A percentile compares a stretch with the other conserved stretches of the same genome.
phyloP scores from a whole-genome alignment of 2,888 invertebrate genomes.

The Andrena haemorrhoa region DNA sequence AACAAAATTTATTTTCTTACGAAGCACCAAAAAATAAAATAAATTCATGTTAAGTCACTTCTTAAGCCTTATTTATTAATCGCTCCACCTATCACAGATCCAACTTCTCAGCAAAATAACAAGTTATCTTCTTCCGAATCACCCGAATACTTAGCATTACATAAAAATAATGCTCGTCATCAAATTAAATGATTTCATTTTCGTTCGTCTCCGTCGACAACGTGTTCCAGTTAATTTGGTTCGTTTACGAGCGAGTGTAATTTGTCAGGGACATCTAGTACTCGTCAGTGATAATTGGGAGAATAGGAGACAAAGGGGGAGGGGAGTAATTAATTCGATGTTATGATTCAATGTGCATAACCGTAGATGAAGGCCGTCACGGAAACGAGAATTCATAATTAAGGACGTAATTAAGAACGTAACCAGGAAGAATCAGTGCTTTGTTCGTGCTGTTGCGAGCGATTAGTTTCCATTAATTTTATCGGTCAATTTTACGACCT shows the following conservation, averaged over 20 bases:
- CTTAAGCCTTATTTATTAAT: no score
- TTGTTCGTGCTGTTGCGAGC: not conserved
- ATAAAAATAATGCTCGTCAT: not conserved
- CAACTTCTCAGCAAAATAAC: no score
- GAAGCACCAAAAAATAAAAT: no score
- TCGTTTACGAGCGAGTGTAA: not conserved
- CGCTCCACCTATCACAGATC: no score
- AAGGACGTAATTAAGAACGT: constrained; percentile 17
- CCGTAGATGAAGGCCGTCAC: constrained; percentile 40
- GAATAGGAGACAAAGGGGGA: constrained; percentile 3
- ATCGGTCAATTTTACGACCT: not conserved
- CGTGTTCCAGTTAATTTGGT: not conserved
- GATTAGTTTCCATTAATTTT: not conserved
- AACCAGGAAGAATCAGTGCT: not conserved
- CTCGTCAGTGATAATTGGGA: constrained; percentile 35
- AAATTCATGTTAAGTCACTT: no score
- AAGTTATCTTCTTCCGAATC: not conserved
- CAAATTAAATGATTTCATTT: not conserved
- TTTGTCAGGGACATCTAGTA: constrained; percentile 20
- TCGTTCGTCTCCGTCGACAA: not conserved
- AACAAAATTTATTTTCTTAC: no score
- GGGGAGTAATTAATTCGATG: constrained; percentile 49
- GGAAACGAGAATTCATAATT: constrained; percentile 16
- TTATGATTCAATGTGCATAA: constrained; percentile 43
- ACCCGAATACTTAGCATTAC: not conserved